Conservation (phyloP, 2,797 vertebrate species). For the Poeciliopsis paucimaculata region DNA sequence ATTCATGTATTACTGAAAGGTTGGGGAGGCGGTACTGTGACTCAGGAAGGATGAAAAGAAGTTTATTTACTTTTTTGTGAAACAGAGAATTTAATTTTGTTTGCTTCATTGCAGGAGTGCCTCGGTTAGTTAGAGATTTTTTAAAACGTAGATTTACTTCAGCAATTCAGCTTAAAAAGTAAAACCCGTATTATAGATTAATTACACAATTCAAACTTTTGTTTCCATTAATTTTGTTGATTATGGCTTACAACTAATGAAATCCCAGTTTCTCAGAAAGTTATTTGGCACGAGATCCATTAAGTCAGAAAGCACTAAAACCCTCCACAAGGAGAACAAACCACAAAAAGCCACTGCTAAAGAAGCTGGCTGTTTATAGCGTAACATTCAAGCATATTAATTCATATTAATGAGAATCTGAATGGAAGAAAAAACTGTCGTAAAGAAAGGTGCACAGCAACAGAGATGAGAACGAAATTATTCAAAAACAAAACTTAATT, state of each 20-base stretch:
- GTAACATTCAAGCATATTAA: neutral
- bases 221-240: neutral
- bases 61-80: constrained; percentile 63
- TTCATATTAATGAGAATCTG: neutral
- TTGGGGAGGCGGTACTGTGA: constrained; percentile 40
- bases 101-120: constrained; percentile 12
- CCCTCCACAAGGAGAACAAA: neutral
- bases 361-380: neutral
- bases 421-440: neutral
- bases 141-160: neutral
- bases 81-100: constrained; percentile 43
- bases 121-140: neutral
- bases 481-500: neutral
- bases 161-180: neutral
- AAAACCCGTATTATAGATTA: neutral
- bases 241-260: neutral
- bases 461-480: neutral
- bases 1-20: constrained; percentile 56
- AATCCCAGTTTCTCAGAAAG: neutral
- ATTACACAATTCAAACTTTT: neutral
- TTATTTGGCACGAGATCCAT: neutral
- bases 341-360: neutral
- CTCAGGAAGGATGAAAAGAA: constrained; percentile 48
- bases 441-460: neutral
- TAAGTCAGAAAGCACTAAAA: neutral